Evolutionary conservation across 1,140 invertebrate genomes (phyloP), one percentile per base, ranked within the genome.

Genomic region (Rhyacophila brunnea): DNA sequence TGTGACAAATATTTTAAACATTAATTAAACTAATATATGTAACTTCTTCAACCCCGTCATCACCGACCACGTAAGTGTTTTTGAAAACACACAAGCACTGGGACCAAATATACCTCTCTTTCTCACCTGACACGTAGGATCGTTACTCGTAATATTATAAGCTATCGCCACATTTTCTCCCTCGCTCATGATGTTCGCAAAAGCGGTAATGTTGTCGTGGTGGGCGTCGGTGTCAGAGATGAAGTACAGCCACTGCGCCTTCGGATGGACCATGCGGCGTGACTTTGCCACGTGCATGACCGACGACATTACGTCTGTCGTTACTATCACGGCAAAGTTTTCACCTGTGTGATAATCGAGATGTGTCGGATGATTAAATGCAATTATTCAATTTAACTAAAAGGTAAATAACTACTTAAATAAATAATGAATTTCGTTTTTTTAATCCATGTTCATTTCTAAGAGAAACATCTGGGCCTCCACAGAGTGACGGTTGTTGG

Each of bases 151-250:
- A 5, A 77, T 72, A 69, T 93, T 93, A 60, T 87, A 86, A 20
- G 90, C 75, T 66, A 91, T 90, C 11, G 89, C 89, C n/a, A 93
- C 70, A 70, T 93, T 93, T 66, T 90, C 88, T 1, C 91, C 91
- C 71, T 93, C 90, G 2, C 76, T 75, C 17, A 91, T 69, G 2
- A 83, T 74, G 38, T 82, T 77, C 18, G 81, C 73, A 35, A 88
- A 74, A 13, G 71, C 70, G 0, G 79, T 74, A 23, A 86, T 68
- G 48, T 83, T 79, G 11, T 75, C 73, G 28, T 71, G 74, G 1
- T 68, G 68, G 4, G 63, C 56, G 49, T 75, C 70, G 0, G 80
- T 83, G 44, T 90, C 85, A 0, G 86, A 80, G n/a, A 91, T 75
- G 40, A 92, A 73, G 66, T 89, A 92, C 9, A 92, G 69, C 90